Conservation (phyloP, 2,797 vertebrate species). For the Malurus leucopterus region DNA sequence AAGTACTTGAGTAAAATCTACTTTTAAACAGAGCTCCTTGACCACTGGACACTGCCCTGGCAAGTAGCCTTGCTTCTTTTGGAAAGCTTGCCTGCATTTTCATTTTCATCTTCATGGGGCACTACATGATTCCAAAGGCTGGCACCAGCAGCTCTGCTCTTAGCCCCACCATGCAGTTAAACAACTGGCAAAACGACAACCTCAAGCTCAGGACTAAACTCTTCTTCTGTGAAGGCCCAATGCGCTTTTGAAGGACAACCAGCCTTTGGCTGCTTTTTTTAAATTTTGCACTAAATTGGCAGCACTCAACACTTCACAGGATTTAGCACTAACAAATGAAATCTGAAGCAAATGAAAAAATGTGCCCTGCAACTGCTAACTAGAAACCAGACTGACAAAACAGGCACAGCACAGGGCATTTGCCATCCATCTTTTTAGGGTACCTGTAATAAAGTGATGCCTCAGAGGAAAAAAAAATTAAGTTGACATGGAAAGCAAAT, state of each 20-base stretch:
- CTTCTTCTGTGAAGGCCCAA: not conserved
- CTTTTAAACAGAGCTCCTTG: not conserved
- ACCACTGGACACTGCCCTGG: not conserved
- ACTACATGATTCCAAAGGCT: not conserved
- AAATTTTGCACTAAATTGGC: not conserved
- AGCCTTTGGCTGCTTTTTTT: not conserved
- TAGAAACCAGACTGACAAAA: constrained; percentile 2
- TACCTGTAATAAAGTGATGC: not conserved
- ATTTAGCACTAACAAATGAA: not conserved
- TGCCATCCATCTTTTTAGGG: not conserved
- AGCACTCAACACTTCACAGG: not conserved
- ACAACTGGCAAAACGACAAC: constrained; percentile 1
- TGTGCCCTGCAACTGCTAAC: not conserved
- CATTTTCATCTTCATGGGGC: not conserved
- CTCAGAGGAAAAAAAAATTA: not conserved
- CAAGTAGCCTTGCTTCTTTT: not conserved
- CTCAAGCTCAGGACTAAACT: not conserved
- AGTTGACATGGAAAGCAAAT: not conserved
- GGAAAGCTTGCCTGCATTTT: not conserved
- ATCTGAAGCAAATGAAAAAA: not conserved
- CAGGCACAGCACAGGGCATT: not conserved
- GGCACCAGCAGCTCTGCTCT: not conserved
- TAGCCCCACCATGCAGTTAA: not conserved
- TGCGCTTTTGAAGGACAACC: not conserved
- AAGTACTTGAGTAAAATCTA: not conserved